Conservation (phyloP, 1,140 invertebrate genomes). For the Andrena cerasifolii region DNA sequence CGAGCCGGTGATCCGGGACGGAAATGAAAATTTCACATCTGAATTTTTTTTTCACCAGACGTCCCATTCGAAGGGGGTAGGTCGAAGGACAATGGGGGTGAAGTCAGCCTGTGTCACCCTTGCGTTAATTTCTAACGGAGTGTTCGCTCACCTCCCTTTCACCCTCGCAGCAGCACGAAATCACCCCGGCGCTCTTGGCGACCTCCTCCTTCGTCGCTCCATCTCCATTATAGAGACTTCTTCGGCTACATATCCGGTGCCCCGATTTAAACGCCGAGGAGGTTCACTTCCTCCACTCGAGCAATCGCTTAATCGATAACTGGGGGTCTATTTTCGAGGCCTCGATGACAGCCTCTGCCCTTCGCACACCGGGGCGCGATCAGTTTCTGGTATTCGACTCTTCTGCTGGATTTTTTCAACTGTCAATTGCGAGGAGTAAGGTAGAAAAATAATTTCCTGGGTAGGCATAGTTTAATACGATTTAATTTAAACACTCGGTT, state of each 20-base stretch:
- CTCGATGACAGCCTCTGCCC: neutral
- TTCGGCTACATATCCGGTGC: constrained; percentile 77
- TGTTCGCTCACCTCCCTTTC: constrained; percentile 40
- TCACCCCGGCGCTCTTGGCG: constrained; percentile 24
- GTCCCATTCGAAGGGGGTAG: constrained; percentile 57
- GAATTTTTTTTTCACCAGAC: constrained; percentile 79
- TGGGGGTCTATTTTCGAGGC: neutral
- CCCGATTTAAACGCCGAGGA: constrained; percentile 73
- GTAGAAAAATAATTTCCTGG: no score
- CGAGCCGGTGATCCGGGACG: constrained; percentile 77
- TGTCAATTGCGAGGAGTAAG: no score
- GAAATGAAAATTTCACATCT: constrained; percentile 82
- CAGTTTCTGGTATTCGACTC: no score
- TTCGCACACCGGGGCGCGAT: no score
- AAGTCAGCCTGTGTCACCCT: constrained; percentile 70
- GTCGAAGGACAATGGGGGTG: constrained; percentile 70
- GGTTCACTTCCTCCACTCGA: constrained; percentile 53
- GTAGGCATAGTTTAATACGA: no score
- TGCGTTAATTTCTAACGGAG: constrained; percentile 75
- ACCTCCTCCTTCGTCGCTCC: constrained; percentile 50
- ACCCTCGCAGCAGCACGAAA: constrained; percentile 15
- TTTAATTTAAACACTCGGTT: no score
- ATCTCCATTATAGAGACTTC: constrained; percentile 72
- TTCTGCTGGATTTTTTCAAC: no score
- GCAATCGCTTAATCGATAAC: constrained; percentile 56